Percentiles rank a stretch among this genome's conserved stretches.
These are phyloP conservation scores for Pseudochromis fuscus DNA, from an alignment of 2,797 vertebrate species.

Conservation along the genomic window DNA sequence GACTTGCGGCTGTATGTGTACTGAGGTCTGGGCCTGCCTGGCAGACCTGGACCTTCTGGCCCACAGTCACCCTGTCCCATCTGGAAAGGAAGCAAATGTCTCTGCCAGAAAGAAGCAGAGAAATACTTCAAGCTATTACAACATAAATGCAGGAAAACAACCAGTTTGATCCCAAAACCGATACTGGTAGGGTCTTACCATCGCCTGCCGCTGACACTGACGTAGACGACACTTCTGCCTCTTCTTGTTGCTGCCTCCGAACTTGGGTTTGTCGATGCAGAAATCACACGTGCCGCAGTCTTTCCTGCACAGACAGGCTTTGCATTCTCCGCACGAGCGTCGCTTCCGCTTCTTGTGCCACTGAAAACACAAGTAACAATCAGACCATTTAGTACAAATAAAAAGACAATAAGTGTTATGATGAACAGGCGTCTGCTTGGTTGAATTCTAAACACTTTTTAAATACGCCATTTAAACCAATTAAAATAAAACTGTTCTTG, in stretches of 20 bases:
- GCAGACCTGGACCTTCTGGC: constrained; percentile 50
- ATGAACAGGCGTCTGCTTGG: neutral
- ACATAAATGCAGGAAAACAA: too few relatives aligned
- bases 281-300: constrained; percentile 94
- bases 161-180: neutral
- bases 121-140: too few relatives aligned
- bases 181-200: constrained; percentile 71
- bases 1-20: constrained; percentile 79
- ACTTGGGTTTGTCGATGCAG: constrained; percentile 94
- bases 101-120: constrained; percentile 73
- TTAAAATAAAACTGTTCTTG: too few relatives aligned
- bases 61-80: constrained; percentile 66
- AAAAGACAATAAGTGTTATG: neutral
- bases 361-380: constrained; percentile 56
- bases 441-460: too few relatives aligned
- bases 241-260: constrained; percentile 93
- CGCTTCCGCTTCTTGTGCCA: constrained; percentile 86
- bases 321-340: constrained; percentile 89
- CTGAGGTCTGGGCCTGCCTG: constrained; percentile 70
- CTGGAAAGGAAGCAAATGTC: constrained; percentile 85
- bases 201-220: constrained; percentile 91
- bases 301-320: constrained; percentile 87
- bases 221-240: constrained; percentile 93
- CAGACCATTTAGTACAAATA: neutral
- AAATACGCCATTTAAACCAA: too few relatives aligned